Evolutionary conservation across 2,888 invertebrate genomes (phyloP).

Genomic region (Orthonevra nobilis): DNA sequence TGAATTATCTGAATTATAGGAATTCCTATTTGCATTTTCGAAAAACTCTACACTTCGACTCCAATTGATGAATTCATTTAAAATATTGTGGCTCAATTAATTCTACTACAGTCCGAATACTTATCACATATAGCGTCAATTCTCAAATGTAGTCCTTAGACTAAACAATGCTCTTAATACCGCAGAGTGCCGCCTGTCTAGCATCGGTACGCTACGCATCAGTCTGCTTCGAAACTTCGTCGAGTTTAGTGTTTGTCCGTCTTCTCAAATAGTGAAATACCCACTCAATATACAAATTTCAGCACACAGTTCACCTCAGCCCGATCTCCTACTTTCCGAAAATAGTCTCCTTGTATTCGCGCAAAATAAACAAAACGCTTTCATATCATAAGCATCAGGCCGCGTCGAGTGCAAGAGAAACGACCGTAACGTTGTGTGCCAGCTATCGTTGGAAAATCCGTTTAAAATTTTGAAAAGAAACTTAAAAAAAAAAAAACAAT

Average conservation of each 20-base stretch:
- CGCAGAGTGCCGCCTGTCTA: constrained; percentile 55
- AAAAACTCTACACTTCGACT: too few relatives aligned
- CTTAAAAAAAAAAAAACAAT: too few relatives aligned
- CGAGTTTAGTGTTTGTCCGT: constrained; percentile 55
- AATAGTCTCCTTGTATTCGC: constrained; percentile 56
- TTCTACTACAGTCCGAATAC: constrained; percentile 42
- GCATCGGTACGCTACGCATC: constrained; percentile 57
- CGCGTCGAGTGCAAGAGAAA: constrained; percentile 36
- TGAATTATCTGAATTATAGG: too few relatives aligned
- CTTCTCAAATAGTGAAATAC: constrained; percentile 21
- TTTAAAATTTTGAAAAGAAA: background rate
- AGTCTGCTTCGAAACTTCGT: constrained; percentile 67
- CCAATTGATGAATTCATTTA: too few relatives aligned
- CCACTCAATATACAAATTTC: constrained; percentile 24
- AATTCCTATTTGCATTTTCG: too few relatives aligned
- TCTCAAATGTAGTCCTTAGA: constrained; percentile 32
- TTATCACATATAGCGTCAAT: constrained; percentile 30
- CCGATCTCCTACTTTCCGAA: constrained; percentile 37
- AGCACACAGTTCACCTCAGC: constrained; percentile 2
- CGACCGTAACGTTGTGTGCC: constrained; percentile 8
- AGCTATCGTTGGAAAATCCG: constrained; percentile 14
- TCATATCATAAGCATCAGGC: constrained; percentile 3
- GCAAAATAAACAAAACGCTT: constrained; percentile 61
- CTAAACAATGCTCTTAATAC: constrained; percentile 50
- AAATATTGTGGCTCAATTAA: too few relatives aligned